A percentile compares a stretch with the other conserved stretches of the same genome.
phyloP scores from a whole-genome alignment of 2,797 vertebrate species.

The Coccyzus lansbergi region DNA sequence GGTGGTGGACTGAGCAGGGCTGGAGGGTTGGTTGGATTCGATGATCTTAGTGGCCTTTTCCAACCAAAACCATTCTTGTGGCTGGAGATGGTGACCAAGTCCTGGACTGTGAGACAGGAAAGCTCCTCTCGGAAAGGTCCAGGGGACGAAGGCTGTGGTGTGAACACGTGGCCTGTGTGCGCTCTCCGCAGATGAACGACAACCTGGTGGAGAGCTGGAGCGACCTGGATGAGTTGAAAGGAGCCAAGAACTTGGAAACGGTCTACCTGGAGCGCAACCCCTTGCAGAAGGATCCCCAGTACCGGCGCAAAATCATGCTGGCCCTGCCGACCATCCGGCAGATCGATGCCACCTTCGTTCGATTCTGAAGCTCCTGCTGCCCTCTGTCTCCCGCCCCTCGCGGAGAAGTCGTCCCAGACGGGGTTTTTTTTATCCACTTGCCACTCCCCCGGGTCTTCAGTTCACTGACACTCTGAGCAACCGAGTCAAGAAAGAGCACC shows the following conservation, averaged over 20 bases:
- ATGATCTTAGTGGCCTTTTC: no score
- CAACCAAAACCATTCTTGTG: no score
- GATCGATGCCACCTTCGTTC: slow-evolving; percentile 96
- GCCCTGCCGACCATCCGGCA: slow-evolving; percentile 93
- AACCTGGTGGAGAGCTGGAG: slow-evolving; percentile 97
- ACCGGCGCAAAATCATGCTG: slow-evolving; percentile 97
- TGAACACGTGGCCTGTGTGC: neutral
- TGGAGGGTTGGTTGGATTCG: no score
- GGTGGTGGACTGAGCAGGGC: no score
- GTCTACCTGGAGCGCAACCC: slow-evolving; percentile 97
- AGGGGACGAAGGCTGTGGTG: neutral
- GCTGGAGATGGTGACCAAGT: neutral
- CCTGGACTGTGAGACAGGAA: neutral
- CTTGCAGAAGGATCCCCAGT: slow-evolving; percentile 96
- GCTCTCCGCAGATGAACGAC: slow-evolving; percentile 91
- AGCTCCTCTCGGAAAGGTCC: neutral
- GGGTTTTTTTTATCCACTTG: slow-evolving; percentile 67
- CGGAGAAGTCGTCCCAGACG: slow-evolving; percentile 13
- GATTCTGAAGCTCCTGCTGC: slow-evolving; percentile 84
- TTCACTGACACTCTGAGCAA: slow-evolving; percentile 45
- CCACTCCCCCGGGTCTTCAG: slow-evolving; percentile 57
- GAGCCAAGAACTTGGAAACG: slow-evolving; percentile 90
- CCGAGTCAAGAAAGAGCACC: slow-evolving; percentile 66
- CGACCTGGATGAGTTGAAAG: slow-evolving; percentile 95
- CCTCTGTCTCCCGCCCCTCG: neutral